phyloP scores from a whole-genome alignment of 2,113 vertebrate genomes.

The Murina feae region DNA sequence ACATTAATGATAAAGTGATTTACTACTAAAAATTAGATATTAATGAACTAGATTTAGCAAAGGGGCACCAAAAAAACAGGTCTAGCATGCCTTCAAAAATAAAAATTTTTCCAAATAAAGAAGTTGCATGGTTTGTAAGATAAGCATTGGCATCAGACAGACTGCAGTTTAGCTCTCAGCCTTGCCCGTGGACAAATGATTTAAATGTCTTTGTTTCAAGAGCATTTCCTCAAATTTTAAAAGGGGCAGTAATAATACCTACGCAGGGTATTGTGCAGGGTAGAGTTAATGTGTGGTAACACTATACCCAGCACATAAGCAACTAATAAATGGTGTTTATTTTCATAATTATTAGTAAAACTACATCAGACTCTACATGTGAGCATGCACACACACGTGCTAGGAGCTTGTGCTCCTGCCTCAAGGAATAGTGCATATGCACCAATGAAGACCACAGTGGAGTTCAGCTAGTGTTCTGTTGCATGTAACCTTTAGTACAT shows the following conservation, averaged over 20 bases:
- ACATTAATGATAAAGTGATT: background rate
- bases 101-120: background rate
- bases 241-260: background rate
- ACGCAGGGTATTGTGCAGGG: background rate
- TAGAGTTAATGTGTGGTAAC: background rate
- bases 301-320: background rate
- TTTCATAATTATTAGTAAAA: background rate
- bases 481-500: no score
- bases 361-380: background rate
- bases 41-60: background rate
- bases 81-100: background rate
- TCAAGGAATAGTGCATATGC: background rate
- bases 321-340: constrained; percentile 9
- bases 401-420: background rate
- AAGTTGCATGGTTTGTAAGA: background rate
- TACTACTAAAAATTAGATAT: background rate
- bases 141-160: background rate
- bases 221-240: background rate
- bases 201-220: background rate
- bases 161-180: background rate
- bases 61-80: background rate
- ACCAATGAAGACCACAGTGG: background rate
- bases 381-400: accelerated
- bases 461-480: background rate
- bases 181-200: background rate